Evolutionary conservation across 1,140 invertebrate species (phyloP).

Genomic region (Drosophila subpulchrella): DNA sequence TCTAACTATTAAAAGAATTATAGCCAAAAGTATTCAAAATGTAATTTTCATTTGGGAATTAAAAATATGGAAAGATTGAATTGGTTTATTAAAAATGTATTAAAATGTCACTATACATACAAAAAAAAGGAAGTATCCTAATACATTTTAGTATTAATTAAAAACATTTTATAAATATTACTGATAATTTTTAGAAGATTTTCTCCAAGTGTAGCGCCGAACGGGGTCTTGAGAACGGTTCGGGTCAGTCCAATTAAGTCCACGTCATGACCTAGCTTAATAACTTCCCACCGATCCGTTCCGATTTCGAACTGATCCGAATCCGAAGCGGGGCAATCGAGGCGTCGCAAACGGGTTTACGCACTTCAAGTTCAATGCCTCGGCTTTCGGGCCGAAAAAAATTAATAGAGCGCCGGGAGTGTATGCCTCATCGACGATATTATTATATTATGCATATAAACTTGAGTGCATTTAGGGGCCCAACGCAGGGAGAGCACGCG

Average conservation of each 20-base stretch:
- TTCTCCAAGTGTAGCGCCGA: slow-evolving; percentile 4
- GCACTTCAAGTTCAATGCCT: slow-evolving; percentile 51
- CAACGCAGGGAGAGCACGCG: slow-evolving; percentile 39
- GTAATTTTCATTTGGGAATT: background rate
- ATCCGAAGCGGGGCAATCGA: slow-evolving; percentile 6
- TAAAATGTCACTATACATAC: no score
- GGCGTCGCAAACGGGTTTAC: slow-evolving; percentile 23
- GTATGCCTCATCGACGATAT: slow-evolving; percentile 11
- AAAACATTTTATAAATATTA: no score
- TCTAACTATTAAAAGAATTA: background rate
- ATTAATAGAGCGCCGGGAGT: slow-evolving; percentile 19
- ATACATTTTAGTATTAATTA: no score
- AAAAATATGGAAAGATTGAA: no score
- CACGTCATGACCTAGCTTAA: slow-evolving; percentile 62
- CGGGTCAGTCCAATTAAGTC: slow-evolving; percentile 6
- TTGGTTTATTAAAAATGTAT: no score
- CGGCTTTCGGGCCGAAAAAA: background rate
- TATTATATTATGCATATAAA: slow-evolving; percentile 7
- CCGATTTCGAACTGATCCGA: background rate
- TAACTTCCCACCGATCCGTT: slow-evolving; percentile 21
- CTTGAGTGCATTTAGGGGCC: slow-evolving; percentile 12
- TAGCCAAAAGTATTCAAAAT: no score
- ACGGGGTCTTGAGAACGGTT: background rate
- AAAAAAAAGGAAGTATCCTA: no score
- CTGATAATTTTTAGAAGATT: no score